Percentiles rank a stretch among this genome's conserved stretches.
These are phyloP conservation scores for Limonius californicus DNA, from an alignment of 1,140 invertebrate species.

Conservation along the genomic window DNA sequence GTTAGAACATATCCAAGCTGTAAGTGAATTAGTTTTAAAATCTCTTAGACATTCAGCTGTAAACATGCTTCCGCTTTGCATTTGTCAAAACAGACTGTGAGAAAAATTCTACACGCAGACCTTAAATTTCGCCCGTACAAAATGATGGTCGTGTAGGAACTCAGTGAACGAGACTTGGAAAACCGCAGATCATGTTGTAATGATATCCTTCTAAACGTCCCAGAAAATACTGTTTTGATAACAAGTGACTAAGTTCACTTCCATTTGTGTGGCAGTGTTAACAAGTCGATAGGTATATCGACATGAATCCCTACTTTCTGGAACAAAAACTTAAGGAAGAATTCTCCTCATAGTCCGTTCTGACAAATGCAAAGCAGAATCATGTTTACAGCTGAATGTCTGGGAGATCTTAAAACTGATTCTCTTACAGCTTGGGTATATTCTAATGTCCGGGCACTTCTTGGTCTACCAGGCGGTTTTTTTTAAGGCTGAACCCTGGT, in stretches of 20 bases:
- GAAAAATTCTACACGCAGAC: slow-evolving; percentile 23
- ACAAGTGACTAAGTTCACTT: slow-evolving; percentile 33
- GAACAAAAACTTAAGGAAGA: neutral
- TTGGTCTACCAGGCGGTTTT: no score
- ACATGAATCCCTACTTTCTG: neutral
- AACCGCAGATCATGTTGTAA: slow-evolving; percentile 10
- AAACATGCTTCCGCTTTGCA: slow-evolving; percentile 20
- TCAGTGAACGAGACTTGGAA: slow-evolving; percentile 17
- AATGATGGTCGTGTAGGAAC: slow-evolving; percentile 19
- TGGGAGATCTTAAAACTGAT: no score
- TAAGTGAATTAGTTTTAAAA: slow-evolving; percentile 17
- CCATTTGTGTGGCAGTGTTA: slow-evolving; percentile 35
- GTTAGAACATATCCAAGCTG: slow-evolving; percentile 18
- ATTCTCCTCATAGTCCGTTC: no score
- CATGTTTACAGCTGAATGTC: no score
- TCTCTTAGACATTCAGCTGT: slow-evolving; percentile 15
- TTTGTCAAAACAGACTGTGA: slow-evolving; percentile 13
- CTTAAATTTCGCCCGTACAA: slow-evolving; percentile 18
- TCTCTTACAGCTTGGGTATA: no score
- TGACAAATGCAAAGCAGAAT: no score
- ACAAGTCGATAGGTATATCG: slow-evolving; percentile 26
- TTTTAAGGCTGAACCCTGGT: no score
- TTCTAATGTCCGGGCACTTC: no score
- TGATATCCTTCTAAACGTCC: slow-evolving; percentile 19
- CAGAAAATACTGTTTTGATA: neutral